Base-by-base conservation (phyloP, 2,113 vertebrate species). In the Microtus richardsoni region DNA sequence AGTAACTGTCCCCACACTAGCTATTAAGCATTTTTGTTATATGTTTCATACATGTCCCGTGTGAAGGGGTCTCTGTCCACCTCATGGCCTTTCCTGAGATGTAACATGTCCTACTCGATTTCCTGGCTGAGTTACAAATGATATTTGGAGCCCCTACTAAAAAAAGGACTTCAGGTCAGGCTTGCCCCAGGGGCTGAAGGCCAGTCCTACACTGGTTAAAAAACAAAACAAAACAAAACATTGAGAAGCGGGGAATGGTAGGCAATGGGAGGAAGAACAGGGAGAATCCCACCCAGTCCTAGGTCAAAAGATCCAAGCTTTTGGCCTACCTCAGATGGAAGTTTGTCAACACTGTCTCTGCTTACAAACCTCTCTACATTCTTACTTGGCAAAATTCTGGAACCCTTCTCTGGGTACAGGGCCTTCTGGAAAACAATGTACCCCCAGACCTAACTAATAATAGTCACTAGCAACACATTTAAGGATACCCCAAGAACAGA, bases 131-230 rank as follows among this genome's bases (percentile, higher is more conserved):
- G n/a, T 30, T 8, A 74, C 78, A 33, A 93, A 64, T 74, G 17
- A 49, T 68, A 19, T 74, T 47, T 91, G 71, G 64, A 94, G n/a
- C 22, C 77, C 33, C 41, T 80, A 28, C 71, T 78, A 73, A 89
- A 14, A 87, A 52, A 33, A 95, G 82, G 96, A 82, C n/a, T 96
- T 96, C 95, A 98, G 97, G 97, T 96, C 91, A 83, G 93, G 97
- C 92, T 97, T 96, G 96, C 93, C 96, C 92, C 91, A 97, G 96
- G 92, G 91, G 62, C 88, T 78, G 80, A 90, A 93, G 64, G 30
- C 86, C 77, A 80, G 62, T 88, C 60, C 52, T 49, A 66, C 3
- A 26, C 41, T 75, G 14, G 22, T 75, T 33, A 60, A 66, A 47
- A 36, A 73, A 44, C 17, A 58, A 58, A 58, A 58, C 49, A 58